These are phyloP conservation scores for Tragulus kanchil DNA, from an alignment of 2,113 vertebrate species.

Conservation along the genomic window DNA sequence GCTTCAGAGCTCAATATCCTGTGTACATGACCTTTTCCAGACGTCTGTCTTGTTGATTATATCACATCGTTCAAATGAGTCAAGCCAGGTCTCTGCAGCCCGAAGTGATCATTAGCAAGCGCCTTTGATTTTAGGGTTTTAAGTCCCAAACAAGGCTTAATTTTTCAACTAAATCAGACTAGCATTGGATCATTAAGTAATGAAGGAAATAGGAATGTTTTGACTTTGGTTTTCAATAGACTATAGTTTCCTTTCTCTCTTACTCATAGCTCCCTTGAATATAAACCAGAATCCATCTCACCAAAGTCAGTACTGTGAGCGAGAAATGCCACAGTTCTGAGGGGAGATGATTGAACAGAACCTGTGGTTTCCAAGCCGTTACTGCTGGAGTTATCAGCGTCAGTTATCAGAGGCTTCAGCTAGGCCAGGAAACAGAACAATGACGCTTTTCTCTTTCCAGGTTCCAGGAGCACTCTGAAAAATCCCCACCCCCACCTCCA, in stretches of 20 bases:
- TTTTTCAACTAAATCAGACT: constrained; percentile 10
- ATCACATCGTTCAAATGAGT: constrained; percentile 56
- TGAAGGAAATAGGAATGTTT: neutral
- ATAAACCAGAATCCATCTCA: constrained; percentile 23
- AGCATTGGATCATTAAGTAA: neutral
- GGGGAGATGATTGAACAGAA: neutral
- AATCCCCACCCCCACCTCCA: neutral
- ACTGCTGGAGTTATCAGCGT: constrained; percentile 47
- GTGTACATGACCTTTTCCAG: constrained; percentile 5
- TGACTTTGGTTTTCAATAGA: constrained; percentile 2
- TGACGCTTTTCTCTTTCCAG: constrained; percentile 50
- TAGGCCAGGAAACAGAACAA: neutral
- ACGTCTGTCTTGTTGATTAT: neutral
- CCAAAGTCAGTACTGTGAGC: neutral
- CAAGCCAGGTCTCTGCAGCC: neutral
- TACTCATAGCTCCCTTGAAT: constrained; percentile 36
- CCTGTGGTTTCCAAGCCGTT: constrained; percentile 74
- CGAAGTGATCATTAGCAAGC: constrained; percentile 32
- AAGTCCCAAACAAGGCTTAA: constrained; percentile 38
- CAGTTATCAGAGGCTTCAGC: constrained; percentile 59
- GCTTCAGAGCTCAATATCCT: neutral
- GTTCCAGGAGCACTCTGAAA: constrained; percentile 30
- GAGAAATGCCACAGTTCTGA: neutral
- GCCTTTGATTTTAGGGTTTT: constrained; percentile 45
- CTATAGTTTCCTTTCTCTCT: neutral